Base-by-base conservation (phyloP, 2,888 invertebrate genomes). In the Epinotia ramella region DNA sequence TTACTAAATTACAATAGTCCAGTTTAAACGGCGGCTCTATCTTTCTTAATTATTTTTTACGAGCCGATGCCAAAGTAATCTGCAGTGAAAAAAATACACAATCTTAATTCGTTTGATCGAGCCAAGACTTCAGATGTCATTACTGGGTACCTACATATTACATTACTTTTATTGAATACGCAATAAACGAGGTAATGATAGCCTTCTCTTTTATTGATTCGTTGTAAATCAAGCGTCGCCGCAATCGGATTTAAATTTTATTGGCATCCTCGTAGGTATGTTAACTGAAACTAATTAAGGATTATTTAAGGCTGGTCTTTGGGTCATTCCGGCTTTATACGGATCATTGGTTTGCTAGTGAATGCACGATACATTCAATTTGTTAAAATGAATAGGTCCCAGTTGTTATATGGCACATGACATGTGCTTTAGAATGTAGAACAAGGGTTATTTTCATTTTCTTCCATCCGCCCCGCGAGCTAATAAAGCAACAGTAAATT, bases 191-290 rank as follows among this genome's bases (percentile, higher is more conserved):
- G 85, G 91, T 91, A 93, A 93, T 92, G 91, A 93, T 90, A 87
- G 91, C 90, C 91, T 89, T 88, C 89, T 86, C 88, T 91, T 94
- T 94, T 93, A 93, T 93, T 92, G 93, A 92, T 92, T 90, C 91
- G 88, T 89, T 91, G 92, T 94, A 94, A 94, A 94, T 93, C 91
- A 93, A 89, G 88, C 84, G 89, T 89, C 89, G 88, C 88, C 84
- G 89, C 91, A 90, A 93, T 94, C 92, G 91, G 89, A 92, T 93
- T 91, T 90, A 84, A 89, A 89, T 92, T 93, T 93, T 93, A 93
- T 93, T 90, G 88, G 87, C 84, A 89, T 89, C 87, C 86, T 88
- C 86, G 85, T 87, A 86, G 85, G 82, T 84, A 88, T 86, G 88
- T 89, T 88, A 89, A 89, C 87, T 87, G 82, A 86, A 60, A 87